Base-by-base conservation (phyloP, 2,888 invertebrate species). In the Vanessa cardui region DNA sequence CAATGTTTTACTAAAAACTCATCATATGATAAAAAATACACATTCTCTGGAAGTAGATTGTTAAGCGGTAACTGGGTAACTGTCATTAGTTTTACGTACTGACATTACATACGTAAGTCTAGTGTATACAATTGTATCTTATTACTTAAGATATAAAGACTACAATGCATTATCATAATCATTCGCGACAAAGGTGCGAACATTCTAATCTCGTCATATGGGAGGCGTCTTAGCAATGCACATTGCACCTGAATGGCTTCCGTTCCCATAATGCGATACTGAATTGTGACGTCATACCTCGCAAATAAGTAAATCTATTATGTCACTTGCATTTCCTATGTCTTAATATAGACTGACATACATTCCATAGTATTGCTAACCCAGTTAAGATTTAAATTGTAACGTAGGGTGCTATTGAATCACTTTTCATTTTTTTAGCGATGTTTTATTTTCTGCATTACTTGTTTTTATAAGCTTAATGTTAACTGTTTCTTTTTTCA, bases 161-260 rank as follows among this genome's bases (percentile, higher is more conserved):
- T n/a, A 47, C 18, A 47, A 47, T 47, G 16, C 18, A 50, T 52
- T 54, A 54, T 31, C 54, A 31, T 33, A 26, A n/a, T n/a, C 3
- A 54, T 62, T n/a, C 33, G 44, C 49, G 20, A 58, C 21, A n/a
- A 54, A 31, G 31, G n/a, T 58, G 26, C 49, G 50, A 33, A n/a
- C 52, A 63, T 58, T 67, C 26, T 71, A 71, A 71, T 69, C 71
- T 69, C 62, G 72, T 71, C 70, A 71, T 74, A 64, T 73, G 70
- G 68, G 64, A 72, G 62, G 68, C 66, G 70, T 73, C 71, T 71
- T 68, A 70, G 72, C 62, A 21, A 64, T 68, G 64, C 68, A 56
- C 60, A 56, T 47, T 64, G 69, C 66, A 65, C 59, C 54, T 69
- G 61, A 65, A 69, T 46, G 73, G 74, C 73, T 74, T 74, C 73